phyloP scores from a whole-genome alignment of 2,797 vertebrate genomes.

The Malacoctenus gilli region DNA sequence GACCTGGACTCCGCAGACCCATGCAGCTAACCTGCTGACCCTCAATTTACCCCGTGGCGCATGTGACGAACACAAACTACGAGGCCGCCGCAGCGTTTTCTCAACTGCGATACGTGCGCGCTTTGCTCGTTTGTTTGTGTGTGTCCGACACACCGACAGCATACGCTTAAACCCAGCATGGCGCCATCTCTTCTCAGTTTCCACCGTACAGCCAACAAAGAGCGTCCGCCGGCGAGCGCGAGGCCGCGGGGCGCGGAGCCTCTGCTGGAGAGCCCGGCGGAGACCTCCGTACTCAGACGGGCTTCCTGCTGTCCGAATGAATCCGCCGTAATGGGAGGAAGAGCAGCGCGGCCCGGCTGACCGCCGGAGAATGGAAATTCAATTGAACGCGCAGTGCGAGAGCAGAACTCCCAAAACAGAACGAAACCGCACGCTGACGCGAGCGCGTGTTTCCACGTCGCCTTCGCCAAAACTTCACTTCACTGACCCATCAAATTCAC shows the following conservation, averaged over 20 bases:
- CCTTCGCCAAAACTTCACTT: slow-evolving; percentile 10
- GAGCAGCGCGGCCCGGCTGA: slow-evolving; percentile 50
- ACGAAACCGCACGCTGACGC: not conserved
- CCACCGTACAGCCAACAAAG: slow-evolving; percentile 35
- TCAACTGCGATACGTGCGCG: slow-evolving; percentile 7
- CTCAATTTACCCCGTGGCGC: slow-evolving; percentile 21
- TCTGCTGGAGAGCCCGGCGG: slow-evolving; percentile 29
- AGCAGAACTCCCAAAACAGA: slow-evolving; percentile 38
- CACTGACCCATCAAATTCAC: slow-evolving; percentile 44
- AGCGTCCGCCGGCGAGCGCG: slow-evolving; percentile 25
- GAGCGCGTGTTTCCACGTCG: slow-evolving; percentile 4
- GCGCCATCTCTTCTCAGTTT: slow-evolving; percentile 12
- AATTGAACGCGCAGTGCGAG: slow-evolving; percentile 46
- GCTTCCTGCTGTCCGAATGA: slow-evolving; percentile 48
- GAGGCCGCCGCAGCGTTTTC: slow-evolving; percentile 21
- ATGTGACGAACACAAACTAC: slow-evolving; percentile 29
- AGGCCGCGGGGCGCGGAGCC: slow-evolving; percentile 29
- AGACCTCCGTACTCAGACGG: slow-evolving; percentile 35
- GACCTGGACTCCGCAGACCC: slow-evolving; percentile 28
- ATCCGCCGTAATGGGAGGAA: slow-evolving; percentile 48
- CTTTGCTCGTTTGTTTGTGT: slow-evolving; percentile 3
- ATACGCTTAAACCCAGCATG: slow-evolving; percentile 20
- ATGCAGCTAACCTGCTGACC: slow-evolving; percentile 39
- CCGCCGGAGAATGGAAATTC: slow-evolving; percentile 54
- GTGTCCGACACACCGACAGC: slow-evolving; percentile 5